Evolutionary conservation across 2,113 vertebrate species (phyloP), one percentile per base, ranked within the genome.

Genomic region (Poeciliopsis turrubarensis): DNA sequence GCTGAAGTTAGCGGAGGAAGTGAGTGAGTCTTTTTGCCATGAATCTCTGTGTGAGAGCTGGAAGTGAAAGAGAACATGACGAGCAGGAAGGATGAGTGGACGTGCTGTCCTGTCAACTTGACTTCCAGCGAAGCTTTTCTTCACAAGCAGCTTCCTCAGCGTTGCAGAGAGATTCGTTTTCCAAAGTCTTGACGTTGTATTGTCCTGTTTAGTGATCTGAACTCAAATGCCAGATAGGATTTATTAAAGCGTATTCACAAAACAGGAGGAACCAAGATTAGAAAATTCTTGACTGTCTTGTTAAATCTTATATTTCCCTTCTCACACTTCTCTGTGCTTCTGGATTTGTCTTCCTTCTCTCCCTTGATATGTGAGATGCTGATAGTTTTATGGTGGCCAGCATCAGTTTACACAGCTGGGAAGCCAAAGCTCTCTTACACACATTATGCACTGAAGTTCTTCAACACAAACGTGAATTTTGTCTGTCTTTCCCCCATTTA

Each of bases 371-470:
- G 25, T 68, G 44, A 73, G 60, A 80, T 87, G 88, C 81, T 91
- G 88, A 92, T 85, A 87, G 84, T 79, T 54, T 1, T 39, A 79
- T 71, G 70, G 72, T 65, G 75, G 77, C 62, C 65, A 54, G 60
- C 14, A 8, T 27, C 60, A 77, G 84, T 93, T 93, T 90, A 86
- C 90, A 87, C 91, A 93, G 91, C 91, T 92, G 90, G 80, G 60
- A 68, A 68, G 72, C 57, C 57, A 70, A 85, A 76, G 54, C 77
- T 75, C 41, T 75, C 41, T 67, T 3, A 63, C 26, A 80, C 27
- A 63, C 70, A 71, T 62, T 30, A 78, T 19, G 57, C 61, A 65
- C 22, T 74, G 27, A 17, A 74, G 34, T 70, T 76, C 73, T 69
- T 34, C 41, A 76, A 44, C 5, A 74, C 57, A 86, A 82, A 83